Evolutionary conservation across 2,797 vertebrate genomes (phyloP).

Genomic region (Gymnoscopelus microlampas): DNA sequence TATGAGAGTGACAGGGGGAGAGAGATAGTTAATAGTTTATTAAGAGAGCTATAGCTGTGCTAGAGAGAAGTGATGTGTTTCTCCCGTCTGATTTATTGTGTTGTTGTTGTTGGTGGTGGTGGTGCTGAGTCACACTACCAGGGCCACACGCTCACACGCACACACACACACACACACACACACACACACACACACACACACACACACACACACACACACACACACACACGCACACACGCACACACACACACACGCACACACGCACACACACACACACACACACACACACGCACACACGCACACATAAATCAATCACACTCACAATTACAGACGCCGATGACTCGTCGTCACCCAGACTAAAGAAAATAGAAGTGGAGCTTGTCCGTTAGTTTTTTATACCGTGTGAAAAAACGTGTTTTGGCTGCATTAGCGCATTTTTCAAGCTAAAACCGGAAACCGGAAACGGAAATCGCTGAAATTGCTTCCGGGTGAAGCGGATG

Average conservation of each 20-base stretch:
- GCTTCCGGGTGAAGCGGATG: too few relatives aligned
- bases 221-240: background rate
- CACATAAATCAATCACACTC: too few relatives aligned
- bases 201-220: background rate
- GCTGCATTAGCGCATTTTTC: too few relatives aligned
- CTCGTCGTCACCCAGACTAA: too few relatives aligned
- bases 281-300: too few relatives aligned
- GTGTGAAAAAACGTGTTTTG: too few relatives aligned
- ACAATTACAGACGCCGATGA: too few relatives aligned
- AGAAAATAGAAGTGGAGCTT: too few relatives aligned
- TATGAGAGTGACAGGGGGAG: slow-evolving; percentile 7
- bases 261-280: background rate
- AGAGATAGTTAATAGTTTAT: slow-evolving; percentile 17
- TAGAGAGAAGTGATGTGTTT: slow-evolving; percentile 26
- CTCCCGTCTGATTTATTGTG: slow-evolving; percentile 43
- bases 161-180: slow-evolving; percentile 4
- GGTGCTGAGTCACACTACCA: slow-evolving; percentile 27
- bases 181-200: background rate
- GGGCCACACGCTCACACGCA: background rate
- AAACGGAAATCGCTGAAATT: too few relatives aligned
- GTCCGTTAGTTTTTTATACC: too few relatives aligned
- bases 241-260: too few relatives aligned
- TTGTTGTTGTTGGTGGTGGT: slow-evolving; percentile 20
- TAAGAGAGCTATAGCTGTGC: slow-evolving; percentile 40
- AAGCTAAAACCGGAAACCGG: too few relatives aligned